These are phyloP conservation scores for Cremastinae sp. DNA, from an alignment of 2,888 invertebrate species.

Conservation along the genomic window DNA sequence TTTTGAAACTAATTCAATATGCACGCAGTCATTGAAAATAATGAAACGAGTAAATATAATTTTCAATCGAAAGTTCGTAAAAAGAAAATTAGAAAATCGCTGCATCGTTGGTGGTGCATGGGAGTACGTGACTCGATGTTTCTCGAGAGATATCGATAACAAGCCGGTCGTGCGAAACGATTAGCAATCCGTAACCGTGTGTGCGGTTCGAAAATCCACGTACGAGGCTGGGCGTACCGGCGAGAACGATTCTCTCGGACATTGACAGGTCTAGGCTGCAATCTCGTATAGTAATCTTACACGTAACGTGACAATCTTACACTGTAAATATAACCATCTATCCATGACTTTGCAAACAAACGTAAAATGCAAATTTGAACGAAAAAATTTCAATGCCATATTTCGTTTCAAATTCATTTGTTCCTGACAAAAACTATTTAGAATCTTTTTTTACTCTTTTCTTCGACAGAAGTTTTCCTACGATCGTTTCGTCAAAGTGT, in stretches of 20 bases:
- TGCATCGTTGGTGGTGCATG: slow-evolving; percentile 17
- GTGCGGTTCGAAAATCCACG: slow-evolving; percentile 67
- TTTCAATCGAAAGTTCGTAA: background rate
- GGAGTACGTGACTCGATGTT: slow-evolving; percentile 58
- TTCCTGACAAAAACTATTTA: too few species aligned
- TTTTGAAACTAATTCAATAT: slow-evolving; percentile 4
- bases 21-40: slow-evolving; percentile 6
- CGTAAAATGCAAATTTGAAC: background rate
- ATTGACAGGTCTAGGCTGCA: slow-evolving; percentile 68
- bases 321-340: slow-evolving; percentile 3
- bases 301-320: slow-evolving; percentile 32
- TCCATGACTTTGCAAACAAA: slow-evolving; percentile 6
- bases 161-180: slow-evolving; percentile 73
- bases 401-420: background rate
- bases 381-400: background rate
- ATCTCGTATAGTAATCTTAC: slow-evolving; percentile 67
- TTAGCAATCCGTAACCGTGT: slow-evolving; percentile 72
- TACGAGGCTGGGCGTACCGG: slow-evolving; percentile 41
- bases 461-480: background rate
- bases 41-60: too few species aligned
- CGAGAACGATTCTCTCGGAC: slow-evolving; percentile 46
- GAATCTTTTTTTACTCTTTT: background rate
- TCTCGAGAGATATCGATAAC: slow-evolving; percentile 68
- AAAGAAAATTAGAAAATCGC: slow-evolving; percentile 12
- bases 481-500: too few species aligned